A percentile compares a stretch with the other conserved stretches of the same genome.
These are phyloP conservation scores for Crax fasciolata DNA, from an alignment of 2,797 vertebrate species.

Conservation along the genomic window DNA sequence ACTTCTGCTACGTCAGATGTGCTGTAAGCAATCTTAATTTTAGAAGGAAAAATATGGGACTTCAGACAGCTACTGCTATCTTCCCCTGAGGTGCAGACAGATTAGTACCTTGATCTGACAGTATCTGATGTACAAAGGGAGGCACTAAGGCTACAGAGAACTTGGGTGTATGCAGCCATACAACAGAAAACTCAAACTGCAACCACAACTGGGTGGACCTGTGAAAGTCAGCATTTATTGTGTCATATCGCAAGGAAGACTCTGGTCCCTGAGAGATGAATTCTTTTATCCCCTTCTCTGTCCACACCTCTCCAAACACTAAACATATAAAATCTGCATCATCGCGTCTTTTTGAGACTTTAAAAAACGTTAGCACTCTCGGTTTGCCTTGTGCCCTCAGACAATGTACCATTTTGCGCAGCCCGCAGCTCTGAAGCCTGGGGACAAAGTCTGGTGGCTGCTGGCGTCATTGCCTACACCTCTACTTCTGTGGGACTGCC, in stretches of 20 bases:
- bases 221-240: background rate
- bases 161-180: background rate
- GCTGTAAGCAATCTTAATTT: background rate
- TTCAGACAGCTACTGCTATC: background rate
- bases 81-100: background rate
- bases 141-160: background rate
- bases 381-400: background rate
- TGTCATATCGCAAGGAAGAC: background rate
- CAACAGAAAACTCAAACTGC: background rate
- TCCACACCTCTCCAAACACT: background rate
- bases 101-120: background rate
- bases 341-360: background rate
- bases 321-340: background rate
- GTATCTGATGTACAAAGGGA: background rate
- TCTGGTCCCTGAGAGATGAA: background rate
- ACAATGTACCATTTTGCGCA: background rate
- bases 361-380: background rate
- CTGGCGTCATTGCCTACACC: slow-evolving; percentile 1
- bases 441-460: background rate
- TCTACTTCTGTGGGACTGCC: background rate
- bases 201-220: background rate
- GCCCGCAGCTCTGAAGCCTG: background rate
- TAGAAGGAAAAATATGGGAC: background rate
- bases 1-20: background rate
- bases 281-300: background rate